Evolutionary conservation across 2,888 invertebrate species (phyloP).

Genomic region (Agrochola circellaris): DNA sequence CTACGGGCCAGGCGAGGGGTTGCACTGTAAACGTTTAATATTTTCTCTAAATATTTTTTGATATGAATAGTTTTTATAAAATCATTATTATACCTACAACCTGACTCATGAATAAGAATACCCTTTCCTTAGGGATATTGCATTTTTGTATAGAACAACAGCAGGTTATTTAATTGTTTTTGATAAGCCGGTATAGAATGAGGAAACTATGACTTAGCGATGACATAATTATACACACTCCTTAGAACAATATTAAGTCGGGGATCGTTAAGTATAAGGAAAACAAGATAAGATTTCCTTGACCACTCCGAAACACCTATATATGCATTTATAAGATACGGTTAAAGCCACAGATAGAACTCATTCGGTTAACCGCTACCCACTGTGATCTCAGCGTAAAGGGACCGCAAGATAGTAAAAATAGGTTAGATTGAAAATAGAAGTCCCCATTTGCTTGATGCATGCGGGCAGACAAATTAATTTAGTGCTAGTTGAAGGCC

Average conservation of each 20-base stretch:
- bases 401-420: neutral
- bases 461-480: neutral
- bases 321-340: neutral
- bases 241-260: slow-evolving; percentile 12
- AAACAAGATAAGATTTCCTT: slow-evolving; percentile 43
- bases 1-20: slow-evolving; percentile 87
- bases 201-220: neutral
- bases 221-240: slow-evolving; percentile 19
- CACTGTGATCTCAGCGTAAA: neutral
- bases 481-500: neutral
- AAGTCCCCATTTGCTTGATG: neutral
- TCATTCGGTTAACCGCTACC: slow-evolving; percentile 3
- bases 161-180: neutral
- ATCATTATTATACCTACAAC: neutral
- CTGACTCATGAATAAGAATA: neutral
- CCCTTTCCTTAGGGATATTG: neutral
- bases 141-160: neutral
- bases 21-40: slow-evolving; percentile 70
- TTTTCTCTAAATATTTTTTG: neutral
- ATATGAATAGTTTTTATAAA: neutral
- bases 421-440: neutral
- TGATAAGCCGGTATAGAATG: neutral
- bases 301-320: slow-evolving; percentile 5
- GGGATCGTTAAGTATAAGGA: slow-evolving; percentile 16
- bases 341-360: neutral